phyloP scores from a whole-genome alignment of 2,888 invertebrate species.

The Biston stratarius region DNA sequence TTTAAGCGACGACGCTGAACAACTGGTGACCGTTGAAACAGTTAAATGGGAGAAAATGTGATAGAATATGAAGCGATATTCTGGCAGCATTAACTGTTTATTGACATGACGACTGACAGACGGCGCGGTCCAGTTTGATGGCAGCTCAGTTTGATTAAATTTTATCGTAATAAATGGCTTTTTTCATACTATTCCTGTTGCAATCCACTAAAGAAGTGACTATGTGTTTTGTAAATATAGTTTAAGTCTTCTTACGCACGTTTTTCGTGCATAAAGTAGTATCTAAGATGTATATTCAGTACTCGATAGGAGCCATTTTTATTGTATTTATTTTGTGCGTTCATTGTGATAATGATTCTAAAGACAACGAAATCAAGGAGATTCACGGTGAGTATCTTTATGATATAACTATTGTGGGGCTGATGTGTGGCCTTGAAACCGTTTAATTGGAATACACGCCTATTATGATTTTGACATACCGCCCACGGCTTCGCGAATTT shows the following conservation, averaged over 20 bases:
- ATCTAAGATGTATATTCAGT: conserved; percentile 80
- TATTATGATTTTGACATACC: conserved; percentile 42
- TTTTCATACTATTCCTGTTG: conserved; percentile 69
- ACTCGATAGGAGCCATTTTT: conserved; percentile 85
- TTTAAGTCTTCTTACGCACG: conserved; percentile 71
- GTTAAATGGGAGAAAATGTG: not conserved
- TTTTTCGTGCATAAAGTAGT: conserved; percentile 69
- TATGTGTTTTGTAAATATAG: conserved; percentile 77
- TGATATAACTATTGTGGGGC: conserved; percentile 21
- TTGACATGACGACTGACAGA: conserved; percentile 84
- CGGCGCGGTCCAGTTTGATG: conserved; percentile 79
- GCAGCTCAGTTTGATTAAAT: conserved; percentile 74
- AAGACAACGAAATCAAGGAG: conserved; percentile 82
- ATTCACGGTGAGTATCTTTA: conserved; percentile 75
- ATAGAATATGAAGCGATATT: conserved; percentile 17
- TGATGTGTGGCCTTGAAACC: conserved; percentile 5
- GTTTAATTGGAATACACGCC: conserved; percentile 12
- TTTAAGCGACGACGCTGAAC: too few relatives aligned
- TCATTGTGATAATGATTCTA: conserved; percentile 84
- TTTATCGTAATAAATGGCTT: conserved; percentile 72
- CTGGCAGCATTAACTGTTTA: conserved; percentile 82
- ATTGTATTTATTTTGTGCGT: conserved; percentile 85
- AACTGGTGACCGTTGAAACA: too few relatives aligned
- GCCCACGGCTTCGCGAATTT: conserved; percentile 50
- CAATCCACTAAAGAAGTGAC: conserved; percentile 69